phyloP scores from a whole-genome alignment of 2,797 vertebrate species.

The Melanotaenia trifasciata region DNA sequence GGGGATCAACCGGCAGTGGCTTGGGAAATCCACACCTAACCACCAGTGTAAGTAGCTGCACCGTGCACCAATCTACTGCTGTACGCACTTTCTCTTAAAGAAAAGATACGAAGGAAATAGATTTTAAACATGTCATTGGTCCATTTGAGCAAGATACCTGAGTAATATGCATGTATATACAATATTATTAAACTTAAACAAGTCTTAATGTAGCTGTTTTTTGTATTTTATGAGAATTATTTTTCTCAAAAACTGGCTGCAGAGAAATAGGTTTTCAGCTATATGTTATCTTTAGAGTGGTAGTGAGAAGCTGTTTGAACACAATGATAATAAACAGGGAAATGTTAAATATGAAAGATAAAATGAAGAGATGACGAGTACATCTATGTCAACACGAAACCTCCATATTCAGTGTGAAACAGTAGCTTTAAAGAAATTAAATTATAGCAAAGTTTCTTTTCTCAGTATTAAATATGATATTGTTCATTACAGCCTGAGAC shows the following conservation, averaged over 20 bases:
- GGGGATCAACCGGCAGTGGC: constrained; percentile 70
- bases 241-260: neutral
- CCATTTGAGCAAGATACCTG: neutral
- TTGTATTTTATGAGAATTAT: neutral
- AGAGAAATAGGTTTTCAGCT: too few relatives aligned
- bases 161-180: neutral
- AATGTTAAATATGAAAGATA: too few relatives aligned
- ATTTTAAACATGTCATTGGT: neutral
- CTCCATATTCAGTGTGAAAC: constrained; percentile 1
- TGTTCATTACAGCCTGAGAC: neutral
- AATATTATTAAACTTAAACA: neutral
- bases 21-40: constrained; percentile 76
- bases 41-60: constrained; percentile 77
- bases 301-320: too few relatives aligned
- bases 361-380: too few relatives aligned
- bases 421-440: constrained; percentile 27
- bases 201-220: neutral
- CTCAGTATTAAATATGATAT: neutral
- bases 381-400: neutral
- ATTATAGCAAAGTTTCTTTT: constrained; percentile 25
- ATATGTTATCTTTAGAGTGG: too few relatives aligned
- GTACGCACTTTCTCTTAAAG: neutral
- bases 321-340: too few relatives aligned
- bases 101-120: neutral
- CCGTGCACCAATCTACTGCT: neutral